Evolutionary conservation across 2,113 vertebrate species (phyloP), one percentile per base, ranked within the genome.

Genomic region (Paraplagusia blochii): DNA sequence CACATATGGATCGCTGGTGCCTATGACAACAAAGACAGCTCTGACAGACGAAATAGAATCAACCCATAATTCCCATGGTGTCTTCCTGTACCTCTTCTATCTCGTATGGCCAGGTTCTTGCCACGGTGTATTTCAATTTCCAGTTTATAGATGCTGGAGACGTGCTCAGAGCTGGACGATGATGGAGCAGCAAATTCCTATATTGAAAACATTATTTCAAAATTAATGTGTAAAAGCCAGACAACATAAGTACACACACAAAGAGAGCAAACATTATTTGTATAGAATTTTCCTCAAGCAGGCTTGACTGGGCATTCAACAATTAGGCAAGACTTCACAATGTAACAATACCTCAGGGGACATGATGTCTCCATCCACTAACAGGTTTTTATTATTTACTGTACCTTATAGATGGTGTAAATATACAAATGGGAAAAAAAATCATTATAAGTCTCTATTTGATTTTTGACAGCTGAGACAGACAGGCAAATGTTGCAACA

Each of bases 1-100:
- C 57, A 98, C 96, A 0, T 99, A 98, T 0, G 95, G 95, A 80
- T 98, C 96, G 61, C 96, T 99, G 40, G 92, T 95, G 50, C 96
- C 96, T 98, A 70, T 66, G 53, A 50, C 33, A 0, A 66, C 4
- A 43, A 5, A 18, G 5, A 22, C 44, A 51, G 8, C 1, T 40
- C 9, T 51, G 12, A 38, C 5, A 43, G 35, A 35, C 18, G 1
- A n/a, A n/a, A n/a, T 9, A 79, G 85, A 11, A 36, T n/a, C 16
- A 6, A 43, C 2, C 19, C 12, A 34, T 29, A 29, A 29, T 29
- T 29, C 22, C 2, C 1, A 1, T 43, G 14, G 16, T 9, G 5
- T 7, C 0, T 10, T 11, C 36, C 7, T 47, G n/a, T n/a, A 96
- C 95, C 95, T 88, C 93, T 92, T 82, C 94, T 77, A 88, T 97